phyloP scores from a whole-genome alignment of 2,113 vertebrate species.

The Prunella fulvescens region DNA sequence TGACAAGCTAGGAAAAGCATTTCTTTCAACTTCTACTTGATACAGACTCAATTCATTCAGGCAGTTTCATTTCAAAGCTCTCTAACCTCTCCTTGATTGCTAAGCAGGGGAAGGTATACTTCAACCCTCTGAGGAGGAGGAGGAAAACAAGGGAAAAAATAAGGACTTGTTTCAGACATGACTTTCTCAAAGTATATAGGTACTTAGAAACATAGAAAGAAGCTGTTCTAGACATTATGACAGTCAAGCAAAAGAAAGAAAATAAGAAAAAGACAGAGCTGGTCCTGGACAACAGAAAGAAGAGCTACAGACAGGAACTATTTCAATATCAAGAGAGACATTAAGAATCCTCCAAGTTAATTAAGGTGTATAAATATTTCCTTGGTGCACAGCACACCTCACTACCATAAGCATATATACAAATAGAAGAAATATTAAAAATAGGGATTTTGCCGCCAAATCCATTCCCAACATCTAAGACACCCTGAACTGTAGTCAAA shows the following conservation, averaged over 20 bases:
- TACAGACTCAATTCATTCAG: neutral
- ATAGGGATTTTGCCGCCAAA: neutral
- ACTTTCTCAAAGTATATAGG: neutral
- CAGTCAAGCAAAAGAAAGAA: neutral
- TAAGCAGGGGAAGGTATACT: neutral
- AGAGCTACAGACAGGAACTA: neutral
- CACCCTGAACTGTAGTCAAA: neutral
- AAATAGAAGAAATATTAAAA: neutral
- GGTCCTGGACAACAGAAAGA: neutral
- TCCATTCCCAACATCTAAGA: neutral
- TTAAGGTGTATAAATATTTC: neutral
- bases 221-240: neutral
- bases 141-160: neutral
- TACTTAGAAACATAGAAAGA: neutral
- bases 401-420: neutral
- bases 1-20: neutral
- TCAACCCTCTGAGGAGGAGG: neutral
- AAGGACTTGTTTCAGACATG: neutral
- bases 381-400: neutral
- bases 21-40: neutral
- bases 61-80: neutral
- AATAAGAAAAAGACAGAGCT: neutral
- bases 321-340: neutral
- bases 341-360: neutral
- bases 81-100: neutral